phyloP scores from a whole-genome alignment of 2,888 invertebrate species.

The Frankliniella fusca region DNA sequence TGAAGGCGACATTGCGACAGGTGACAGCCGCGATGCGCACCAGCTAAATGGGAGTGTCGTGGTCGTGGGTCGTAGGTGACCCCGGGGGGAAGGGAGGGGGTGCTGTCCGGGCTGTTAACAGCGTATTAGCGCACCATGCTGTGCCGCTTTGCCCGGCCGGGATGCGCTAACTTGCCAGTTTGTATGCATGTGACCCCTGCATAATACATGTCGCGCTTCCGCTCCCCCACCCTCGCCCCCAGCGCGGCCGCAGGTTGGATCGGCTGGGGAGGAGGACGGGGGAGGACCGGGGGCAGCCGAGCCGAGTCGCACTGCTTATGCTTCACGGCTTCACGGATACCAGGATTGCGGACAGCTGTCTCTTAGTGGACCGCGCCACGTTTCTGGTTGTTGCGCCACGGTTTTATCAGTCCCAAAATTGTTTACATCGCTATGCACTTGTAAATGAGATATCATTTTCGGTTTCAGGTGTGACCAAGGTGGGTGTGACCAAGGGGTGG shows the following conservation, averaged over 20 bases:
- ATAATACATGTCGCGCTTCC: constrained; percentile 36
- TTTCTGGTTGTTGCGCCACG: too few relatives aligned
- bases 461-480: too few relatives aligned
- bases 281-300: too few relatives aligned
- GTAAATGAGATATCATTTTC: too few relatives aligned
- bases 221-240: not conserved
- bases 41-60: too few relatives aligned
- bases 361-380: not conserved
- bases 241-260: constrained; percentile 34
- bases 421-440: too few relatives aligned
- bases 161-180: constrained; percentile 36
- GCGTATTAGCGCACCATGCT: constrained; percentile 32
- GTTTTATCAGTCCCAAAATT: too few relatives aligned
- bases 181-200: constrained; percentile 28
- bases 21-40: too few relatives aligned
- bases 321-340: not conserved
- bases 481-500: too few relatives aligned
- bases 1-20: too few relatives aligned
- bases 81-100: not conserved
- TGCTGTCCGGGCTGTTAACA: constrained; percentile 38
- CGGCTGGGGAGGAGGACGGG: not conserved
- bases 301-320: too few relatives aligned
- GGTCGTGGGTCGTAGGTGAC: not conserved
- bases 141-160: constrained; percentile 28
- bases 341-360: constrained; percentile 5